Base-by-base conservation (phyloP, 2,797 vertebrate species). In the Xenops minutus region DNA sequence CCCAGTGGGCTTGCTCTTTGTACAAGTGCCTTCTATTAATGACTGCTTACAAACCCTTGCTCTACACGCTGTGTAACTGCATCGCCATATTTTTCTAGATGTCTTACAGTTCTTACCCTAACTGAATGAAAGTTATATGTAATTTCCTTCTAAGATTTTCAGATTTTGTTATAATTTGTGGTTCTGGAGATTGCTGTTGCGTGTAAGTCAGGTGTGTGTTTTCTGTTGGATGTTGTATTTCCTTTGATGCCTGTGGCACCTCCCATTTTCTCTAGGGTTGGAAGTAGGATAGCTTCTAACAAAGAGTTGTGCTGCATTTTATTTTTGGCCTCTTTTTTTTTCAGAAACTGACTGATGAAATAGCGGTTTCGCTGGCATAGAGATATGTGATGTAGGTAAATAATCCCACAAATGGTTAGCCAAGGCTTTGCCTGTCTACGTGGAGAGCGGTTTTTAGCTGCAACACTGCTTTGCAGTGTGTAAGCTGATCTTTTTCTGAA, bases 401-500 rank as follows among this genome's bases (percentile, higher is more conserved):
- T 92, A 92, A 93, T 90, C 63, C 41, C 59, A 48, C 89, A 39
- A 67, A 76, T 13, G 55, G 74, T 89, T 88, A 93, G 48, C 64
- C 41, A 67, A 73, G 36, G 67, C 80, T 94, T 95, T 43, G 19
- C 71, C 63, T 77, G 41, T 76, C 48, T 30, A 30, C 39, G 30
- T 27, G 22, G 69, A 75, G 55, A 48, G 59, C 0, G 3, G 4
- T 36, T 87, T 87, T 88, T 46, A 92, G 67, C 75, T 85, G 63
- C 41, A 78, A 2, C 0, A 1, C 10, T 39, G 32, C 81, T 93
- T 75, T 79, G 37, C 77, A 69, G 26, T 0, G 1, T 49, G 49
- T 83, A 90, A 95, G 52, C 71, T 74, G 71, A 95, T 89, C 41
- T 86, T 92, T 88, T 80, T 82, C 85, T 94, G 80, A 88, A 92